Evolutionary conservation across 2,797 vertebrate species (phyloP).

Genomic region (Acanthornis magna): DNA sequence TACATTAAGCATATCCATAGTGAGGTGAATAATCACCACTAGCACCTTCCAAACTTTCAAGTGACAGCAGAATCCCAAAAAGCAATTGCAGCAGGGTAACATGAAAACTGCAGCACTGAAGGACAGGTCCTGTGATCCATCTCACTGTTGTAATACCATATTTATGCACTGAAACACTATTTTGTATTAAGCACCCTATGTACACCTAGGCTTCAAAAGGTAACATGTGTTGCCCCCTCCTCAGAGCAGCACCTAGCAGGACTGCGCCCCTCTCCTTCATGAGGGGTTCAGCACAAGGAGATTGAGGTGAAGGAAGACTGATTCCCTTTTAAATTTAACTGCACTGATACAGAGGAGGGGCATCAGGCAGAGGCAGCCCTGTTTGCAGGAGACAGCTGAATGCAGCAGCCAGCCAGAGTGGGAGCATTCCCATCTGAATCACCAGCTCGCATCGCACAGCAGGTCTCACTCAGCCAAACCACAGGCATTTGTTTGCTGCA

Average conservation of each 20-base stretch:
- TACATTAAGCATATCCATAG: not conserved
- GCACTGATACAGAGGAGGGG: accelerated
- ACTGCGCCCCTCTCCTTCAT: not conserved
- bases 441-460: not conserved
- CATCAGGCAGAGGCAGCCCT: accelerated
- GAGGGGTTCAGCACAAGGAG: not conserved
- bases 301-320: not conserved
- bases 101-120: not conserved
- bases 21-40: not conserved
- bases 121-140: not conserved
- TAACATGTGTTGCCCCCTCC: not conserved
- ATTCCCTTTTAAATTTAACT: not conserved
- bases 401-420: not conserved
- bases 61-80: not conserved
- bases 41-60: not conserved
- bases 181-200: not conserved
- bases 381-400: not conserved
- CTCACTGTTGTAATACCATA: not conserved
- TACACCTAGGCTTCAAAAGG: not conserved
- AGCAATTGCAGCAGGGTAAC: not conserved
- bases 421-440: not conserved
- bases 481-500: not conserved
- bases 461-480: not conserved
- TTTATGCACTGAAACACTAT: not conserved
- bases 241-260: not conserved